Conservation (phyloP, 2,888 invertebrate species). For the Spialia ferax region DNA sequence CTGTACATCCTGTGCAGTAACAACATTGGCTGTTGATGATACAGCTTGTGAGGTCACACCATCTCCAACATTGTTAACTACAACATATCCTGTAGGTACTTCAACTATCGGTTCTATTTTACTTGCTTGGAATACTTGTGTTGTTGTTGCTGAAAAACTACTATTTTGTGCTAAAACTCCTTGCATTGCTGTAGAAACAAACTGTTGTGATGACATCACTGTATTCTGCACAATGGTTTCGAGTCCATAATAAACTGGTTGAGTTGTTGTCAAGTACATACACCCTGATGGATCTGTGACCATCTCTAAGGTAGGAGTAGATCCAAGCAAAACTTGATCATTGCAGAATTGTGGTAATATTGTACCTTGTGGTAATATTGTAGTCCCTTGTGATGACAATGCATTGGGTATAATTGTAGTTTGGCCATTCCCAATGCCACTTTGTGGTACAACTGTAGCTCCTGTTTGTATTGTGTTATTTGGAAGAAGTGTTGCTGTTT, state of each 20-base stretch:
- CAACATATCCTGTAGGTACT: constrained; percentile 90
- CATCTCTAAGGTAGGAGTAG: constrained; percentile 88
- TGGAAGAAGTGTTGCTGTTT: constrained; percentile 73
- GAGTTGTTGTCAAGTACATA: constrained; percentile 88
- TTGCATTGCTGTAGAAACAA: constrained; percentile 93
- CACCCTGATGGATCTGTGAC: constrained; percentile 87
- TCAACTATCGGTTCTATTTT: constrained; percentile 94
- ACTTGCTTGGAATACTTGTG: constrained; percentile 94
- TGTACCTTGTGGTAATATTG: constrained; percentile 88
- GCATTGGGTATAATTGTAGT: constrained; percentile 81
- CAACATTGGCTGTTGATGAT: constrained; percentile 75
- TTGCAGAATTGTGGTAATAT: constrained; percentile 83
- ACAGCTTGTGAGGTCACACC: constrained; percentile 70
- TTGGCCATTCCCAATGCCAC: constrained; percentile 81
- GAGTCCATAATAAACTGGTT: constrained; percentile 93
- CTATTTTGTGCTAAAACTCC: constrained; percentile 93
- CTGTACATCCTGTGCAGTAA: constrained; percentile 75
- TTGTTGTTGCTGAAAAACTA: constrained; percentile 94
- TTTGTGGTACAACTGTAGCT: constrained; percentile 79
- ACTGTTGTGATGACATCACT: constrained; percentile 96
- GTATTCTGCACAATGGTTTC: constrained; percentile 96
- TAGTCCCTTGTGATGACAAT: constrained; percentile 85
- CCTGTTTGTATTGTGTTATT: constrained; percentile 75
- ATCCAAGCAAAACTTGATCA: constrained; percentile 88
- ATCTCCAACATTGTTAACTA: constrained; percentile 88